A percentile compares a stretch with the other conserved stretches of the same genome.
phyloP scores from a whole-genome alignment of 2,888 invertebrate genomes.

The Lissocephala sabroskyi region DNA sequence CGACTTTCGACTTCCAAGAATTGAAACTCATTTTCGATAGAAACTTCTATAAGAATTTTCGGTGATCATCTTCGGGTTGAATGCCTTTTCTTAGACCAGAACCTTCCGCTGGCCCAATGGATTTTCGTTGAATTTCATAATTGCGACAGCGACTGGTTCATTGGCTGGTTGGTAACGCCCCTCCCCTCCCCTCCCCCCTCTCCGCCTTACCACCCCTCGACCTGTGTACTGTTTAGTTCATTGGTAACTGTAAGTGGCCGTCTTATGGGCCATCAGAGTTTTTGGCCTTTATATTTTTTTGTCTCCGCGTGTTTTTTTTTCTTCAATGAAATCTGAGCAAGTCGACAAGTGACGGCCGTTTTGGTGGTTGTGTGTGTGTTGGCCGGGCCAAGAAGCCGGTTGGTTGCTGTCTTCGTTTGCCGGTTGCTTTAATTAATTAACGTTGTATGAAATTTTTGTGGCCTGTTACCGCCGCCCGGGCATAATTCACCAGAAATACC shows the following conservation, averaged over 20 bases:
- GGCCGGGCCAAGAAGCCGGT: not conserved
- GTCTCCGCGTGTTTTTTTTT: constrained; percentile 39
- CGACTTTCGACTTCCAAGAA: no score
- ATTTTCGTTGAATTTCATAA: constrained; percentile 64
- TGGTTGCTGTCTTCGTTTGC: constrained; percentile 15
- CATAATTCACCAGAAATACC: constrained; percentile 29
- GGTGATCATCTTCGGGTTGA: no score
- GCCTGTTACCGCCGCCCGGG: constrained; percentile 12
- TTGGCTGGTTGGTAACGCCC: constrained; percentile 46
- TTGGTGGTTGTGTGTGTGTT: constrained; percentile 12
- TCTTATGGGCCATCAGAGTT: no score
- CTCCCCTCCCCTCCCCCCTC: not conserved
- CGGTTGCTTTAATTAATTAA: constrained; percentile 57
- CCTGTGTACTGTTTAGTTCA: not conserved
- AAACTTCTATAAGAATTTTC: no score
- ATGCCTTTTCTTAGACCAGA: no score
- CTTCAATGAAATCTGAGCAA: constrained; percentile 48
- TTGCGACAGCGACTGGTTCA: constrained; percentile 25
- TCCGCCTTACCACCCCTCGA: not conserved
- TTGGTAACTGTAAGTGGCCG: constrained; percentile 13
- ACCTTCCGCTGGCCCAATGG: no score
- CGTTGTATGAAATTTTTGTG: constrained; percentile 59
- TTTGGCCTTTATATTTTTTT: constrained; percentile 6
- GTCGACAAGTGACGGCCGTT: constrained; percentile 18
- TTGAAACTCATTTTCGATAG: no score